Evolutionary conservation across 2,113 vertebrate species (phyloP).

Genomic region (Lampris incognitus): DNA sequence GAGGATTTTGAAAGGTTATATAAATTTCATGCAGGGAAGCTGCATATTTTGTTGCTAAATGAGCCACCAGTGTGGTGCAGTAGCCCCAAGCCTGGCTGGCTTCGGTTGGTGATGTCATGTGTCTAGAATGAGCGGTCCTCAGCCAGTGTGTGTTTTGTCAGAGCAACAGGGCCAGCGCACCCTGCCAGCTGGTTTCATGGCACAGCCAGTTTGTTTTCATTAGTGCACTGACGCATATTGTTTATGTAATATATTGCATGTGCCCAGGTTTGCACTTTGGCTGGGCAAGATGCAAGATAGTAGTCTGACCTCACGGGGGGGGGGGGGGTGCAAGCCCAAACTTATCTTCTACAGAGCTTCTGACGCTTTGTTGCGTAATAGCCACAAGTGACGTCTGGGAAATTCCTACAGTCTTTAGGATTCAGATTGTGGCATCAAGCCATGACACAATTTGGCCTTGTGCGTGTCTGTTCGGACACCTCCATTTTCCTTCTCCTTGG

Average conservation of each 20-base stretch:
- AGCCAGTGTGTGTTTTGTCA: slow-evolving; percentile 70
- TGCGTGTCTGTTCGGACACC: slow-evolving; percentile 15
- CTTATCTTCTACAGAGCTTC: slow-evolving; percentile 9
- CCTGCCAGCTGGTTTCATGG: slow-evolving; percentile 64
- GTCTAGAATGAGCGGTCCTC: slow-evolving; percentile 66
- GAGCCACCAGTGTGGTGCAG: slow-evolving; percentile 37
- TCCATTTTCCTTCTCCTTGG: slow-evolving; percentile 12
- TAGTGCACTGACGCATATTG: slow-evolving; percentile 59
- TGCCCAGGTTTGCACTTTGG: slow-evolving; percentile 24
- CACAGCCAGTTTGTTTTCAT: slow-evolving; percentile 66
- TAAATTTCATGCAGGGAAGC: not conserved
- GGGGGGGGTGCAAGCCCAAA: not conserved
- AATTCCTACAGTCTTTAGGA: slow-evolving; percentile 21
- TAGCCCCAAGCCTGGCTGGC: slow-evolving; percentile 38
- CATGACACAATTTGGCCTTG: slow-evolving; percentile 25
- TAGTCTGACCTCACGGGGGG: slow-evolving; percentile 2
- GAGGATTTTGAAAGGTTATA: not conserved
- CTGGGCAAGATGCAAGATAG: slow-evolving; percentile 54
- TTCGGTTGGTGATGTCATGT: slow-evolving; percentile 72
- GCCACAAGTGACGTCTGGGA: not conserved
- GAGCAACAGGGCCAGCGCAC: slow-evolving; percentile 47
- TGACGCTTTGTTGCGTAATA: slow-evolving; percentile 54
- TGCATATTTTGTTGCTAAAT: slow-evolving; percentile 31
- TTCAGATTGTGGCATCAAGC: slow-evolving; percentile 1
- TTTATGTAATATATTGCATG: slow-evolving; percentile 64